Evolutionary conservation across 1,140 invertebrate genomes (phyloP), one percentile per base, ranked within the genome.

Genomic region (Caenorhabditis brenneri): DNA sequence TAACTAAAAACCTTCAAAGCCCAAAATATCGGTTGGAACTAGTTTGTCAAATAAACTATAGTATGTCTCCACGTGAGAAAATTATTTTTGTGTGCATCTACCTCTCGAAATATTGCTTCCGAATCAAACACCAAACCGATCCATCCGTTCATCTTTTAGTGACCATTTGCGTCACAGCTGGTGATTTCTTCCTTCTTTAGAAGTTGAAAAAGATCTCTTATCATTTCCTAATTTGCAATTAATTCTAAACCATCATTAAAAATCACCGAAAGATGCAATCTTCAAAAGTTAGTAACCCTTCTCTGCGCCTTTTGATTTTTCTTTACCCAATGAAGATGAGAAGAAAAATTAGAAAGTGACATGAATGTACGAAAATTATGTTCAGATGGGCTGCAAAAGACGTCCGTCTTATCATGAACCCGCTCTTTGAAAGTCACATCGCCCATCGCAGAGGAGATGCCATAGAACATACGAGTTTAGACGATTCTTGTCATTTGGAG

Each of bases 121-220:
- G n/a, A 74, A 74, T 74, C 65, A 74, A 74, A 74, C 65, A 74
- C 65, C 65, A 74, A 22, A 15, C 36, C 29, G 36, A 65, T 65
- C 33, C 58, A 36, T 65, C 19, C 33, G 36, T 74, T 74, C 65
- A 46, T 42, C 33, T n/a, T n/a, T n/a, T 74, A 74, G 15, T 39
- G 65, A 74, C n/a, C 33, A 74, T 24, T 15, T 74, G n/a, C 36
- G 65, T 74, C 65, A 74, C 65, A 39, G 15, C 1, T 24, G 22
- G 5, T 15, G n/a, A 12, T 74, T 42, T 74, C 65, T 36, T 65
- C 19, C 22, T 51, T 51, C 49, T 51, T 51, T 22, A 39, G n/a
- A 65, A 39, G 27, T 65, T 65, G 31, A 9, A 39, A 19, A 10
- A 16, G 3, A 10, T n/a, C 15, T 19, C 58, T 15, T 24, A 39